Percentiles rank a stretch among this genome's conserved stretches.
Evolutionary conservation across 2,888 invertebrate species (phyloP).

Genomic region (Mimas tiliae): DNA sequence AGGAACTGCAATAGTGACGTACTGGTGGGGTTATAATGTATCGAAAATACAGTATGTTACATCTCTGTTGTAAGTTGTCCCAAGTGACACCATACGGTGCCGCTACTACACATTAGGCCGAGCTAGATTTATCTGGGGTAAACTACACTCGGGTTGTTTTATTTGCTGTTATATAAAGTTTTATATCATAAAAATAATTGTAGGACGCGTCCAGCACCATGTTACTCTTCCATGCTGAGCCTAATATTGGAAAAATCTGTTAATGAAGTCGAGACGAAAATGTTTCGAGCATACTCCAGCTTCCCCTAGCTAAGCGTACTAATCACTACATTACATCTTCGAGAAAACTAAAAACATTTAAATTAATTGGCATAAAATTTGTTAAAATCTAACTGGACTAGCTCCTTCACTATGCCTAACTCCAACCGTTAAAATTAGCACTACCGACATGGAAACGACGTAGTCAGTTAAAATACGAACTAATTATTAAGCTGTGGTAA

Average conservation of each 20-base stretch:
- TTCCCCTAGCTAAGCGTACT: neutral
- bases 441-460: constrained; percentile 43
- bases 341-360: constrained; percentile 60
- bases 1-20: neutral
- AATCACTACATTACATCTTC: constrained; percentile 53
- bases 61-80: too few relatives aligned
- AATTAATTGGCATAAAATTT: constrained; percentile 65
- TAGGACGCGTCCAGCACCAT: too few relatives aligned
- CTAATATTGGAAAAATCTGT: too few relatives aligned
- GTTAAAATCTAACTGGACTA: constrained; percentile 75
- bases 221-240: too few relatives aligned
- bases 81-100: too few relatives aligned
- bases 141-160: neutral
- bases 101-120: neutral
- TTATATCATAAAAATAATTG: too few relatives aligned
- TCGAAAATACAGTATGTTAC: too few relatives aligned
- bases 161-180: neutral
- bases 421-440: constrained; percentile 39
- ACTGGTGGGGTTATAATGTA: too few relatives aligned
- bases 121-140: neutral
- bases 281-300: neutral
- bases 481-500: neutral
- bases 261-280: too few relatives aligned
- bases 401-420: constrained; percentile 73
- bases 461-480: neutral